A percentile compares a stretch with the other conserved stretches of the same genome.
Conservation (phyloP, 2,113 vertebrate species). For the Sceloporus undulatus region DNA sequence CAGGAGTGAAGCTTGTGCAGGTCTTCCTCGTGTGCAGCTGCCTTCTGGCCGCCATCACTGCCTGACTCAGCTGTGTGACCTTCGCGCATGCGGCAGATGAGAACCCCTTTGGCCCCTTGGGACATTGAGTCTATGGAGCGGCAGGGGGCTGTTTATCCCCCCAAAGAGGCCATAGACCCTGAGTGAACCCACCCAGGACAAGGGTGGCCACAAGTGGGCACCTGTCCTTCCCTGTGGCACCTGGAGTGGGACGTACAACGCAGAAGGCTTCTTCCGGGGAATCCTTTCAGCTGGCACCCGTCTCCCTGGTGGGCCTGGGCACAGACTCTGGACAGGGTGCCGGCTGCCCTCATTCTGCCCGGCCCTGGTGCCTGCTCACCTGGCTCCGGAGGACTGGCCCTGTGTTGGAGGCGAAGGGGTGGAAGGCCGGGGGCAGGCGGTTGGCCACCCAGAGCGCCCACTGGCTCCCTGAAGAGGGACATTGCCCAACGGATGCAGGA, state of each 20-base stretch:
- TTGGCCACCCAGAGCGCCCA: slow-evolving; percentile 50
- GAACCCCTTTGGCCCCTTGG: too few relatives aligned
- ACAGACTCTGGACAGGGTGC: not conserved
- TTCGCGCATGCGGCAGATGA: too few relatives aligned
- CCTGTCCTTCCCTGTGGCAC: too few relatives aligned
- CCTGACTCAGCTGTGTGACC: not conserved
- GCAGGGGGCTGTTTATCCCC: not conserved
- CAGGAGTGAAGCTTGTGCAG: slow-evolving; percentile 43
- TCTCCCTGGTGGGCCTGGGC: not conserved
- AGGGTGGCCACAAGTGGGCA: too few relatives aligned
- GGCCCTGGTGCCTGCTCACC: not conserved
- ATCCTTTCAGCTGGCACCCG: not conserved
- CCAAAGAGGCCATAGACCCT: too few relatives aligned
- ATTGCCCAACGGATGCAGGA: slow-evolving; percentile 44
- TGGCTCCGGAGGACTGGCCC: not conserved
- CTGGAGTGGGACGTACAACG: too few relatives aligned
- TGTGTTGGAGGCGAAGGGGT: not conserved
- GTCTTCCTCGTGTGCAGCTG: slow-evolving; percentile 4
- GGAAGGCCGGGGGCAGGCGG: not conserved
- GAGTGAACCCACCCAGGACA: not conserved
- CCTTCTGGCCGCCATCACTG: rapidly evolving
- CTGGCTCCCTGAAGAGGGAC: slow-evolving; percentile 34
- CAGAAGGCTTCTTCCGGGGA: not conserved
- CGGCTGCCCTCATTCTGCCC: not conserved
- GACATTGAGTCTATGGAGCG: not conserved